A percentile compares a stretch with the other conserved stretches of the same genome.
These are phyloP conservation scores for Petrocephalus schoutedeni DNA, from an alignment of 2,797 vertebrate species.

Conservation along the genomic window DNA sequence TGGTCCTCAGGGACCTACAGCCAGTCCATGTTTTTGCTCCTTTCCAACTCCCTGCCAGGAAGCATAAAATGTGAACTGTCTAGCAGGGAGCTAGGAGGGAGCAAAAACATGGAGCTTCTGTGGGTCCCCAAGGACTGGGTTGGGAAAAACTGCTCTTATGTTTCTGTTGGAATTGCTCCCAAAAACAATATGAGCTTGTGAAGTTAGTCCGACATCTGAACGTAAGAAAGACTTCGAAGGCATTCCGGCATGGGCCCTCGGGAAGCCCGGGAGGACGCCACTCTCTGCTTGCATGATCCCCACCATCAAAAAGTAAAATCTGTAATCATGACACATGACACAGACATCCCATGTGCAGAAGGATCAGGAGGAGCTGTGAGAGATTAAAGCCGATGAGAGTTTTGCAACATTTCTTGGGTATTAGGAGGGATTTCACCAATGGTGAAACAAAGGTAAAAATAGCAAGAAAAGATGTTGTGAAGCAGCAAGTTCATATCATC, in stretches of 20 bases:
- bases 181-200: neutral
- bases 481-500: neutral
- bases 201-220: neutral
- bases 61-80: neutral
- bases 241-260: neutral
- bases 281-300: neutral
- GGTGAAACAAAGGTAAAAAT: constrained; percentile 8
- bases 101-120: neutral
- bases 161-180: constrained; percentile 28
- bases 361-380: neutral
- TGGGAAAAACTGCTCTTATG: constrained; percentile 37
- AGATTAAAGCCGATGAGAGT: neutral
- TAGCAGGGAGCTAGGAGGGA: neutral
- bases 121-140: neutral
- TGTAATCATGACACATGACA: neutral
- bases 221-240: neutral
- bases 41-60: neutral
- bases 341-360: neutral
- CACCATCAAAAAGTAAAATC: neutral
- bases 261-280: neutral
- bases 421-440: neutral
- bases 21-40: neutral
- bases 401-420: neutral
- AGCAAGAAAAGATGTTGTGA: neutral
- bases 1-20: neutral